Conservation (phyloP, 2,888 invertebrate species). For the Lutraria lutraria region DNA sequence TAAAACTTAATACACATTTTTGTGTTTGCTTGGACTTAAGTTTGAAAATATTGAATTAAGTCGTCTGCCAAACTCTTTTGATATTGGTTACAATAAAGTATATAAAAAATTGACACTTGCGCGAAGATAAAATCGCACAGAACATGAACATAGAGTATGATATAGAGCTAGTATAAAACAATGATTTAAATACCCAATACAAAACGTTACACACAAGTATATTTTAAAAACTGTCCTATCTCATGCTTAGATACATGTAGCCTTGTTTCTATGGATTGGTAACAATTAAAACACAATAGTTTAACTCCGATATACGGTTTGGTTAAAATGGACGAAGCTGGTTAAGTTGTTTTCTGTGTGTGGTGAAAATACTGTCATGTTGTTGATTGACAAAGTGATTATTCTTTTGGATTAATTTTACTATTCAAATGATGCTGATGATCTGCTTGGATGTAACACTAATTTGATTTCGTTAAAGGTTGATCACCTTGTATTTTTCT, state of each 20-base stretch:
- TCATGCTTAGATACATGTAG: not conserved
- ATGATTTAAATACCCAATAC: not conserved
- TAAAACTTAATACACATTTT: not conserved
- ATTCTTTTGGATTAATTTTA: not conserved
- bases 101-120: slow-evolving; percentile 19
- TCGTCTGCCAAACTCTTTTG: not conserved
- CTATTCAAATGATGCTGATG: not conserved
- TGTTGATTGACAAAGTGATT: not conserved
- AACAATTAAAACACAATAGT: not conserved
- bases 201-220: slow-evolving; percentile 11
- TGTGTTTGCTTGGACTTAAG: not conserved
- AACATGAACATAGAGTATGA: no score
- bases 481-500: not conserved
- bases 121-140: not conserved
- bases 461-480: not conserved
- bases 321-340: not conserved
- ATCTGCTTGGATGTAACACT: not conserved
- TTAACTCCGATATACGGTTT: not conserved
- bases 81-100: not conserved
- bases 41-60: not conserved
- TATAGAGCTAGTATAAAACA: slow-evolving; percentile 15
- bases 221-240: not conserved
- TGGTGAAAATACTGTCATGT: not conserved
- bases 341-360: not conserved
- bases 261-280: slow-evolving; percentile 1